Evolutionary conservation across 2,888 invertebrate genomes (phyloP), one percentile per base, ranked within the genome.

Genomic region (Drosophila prolongata): DNA sequence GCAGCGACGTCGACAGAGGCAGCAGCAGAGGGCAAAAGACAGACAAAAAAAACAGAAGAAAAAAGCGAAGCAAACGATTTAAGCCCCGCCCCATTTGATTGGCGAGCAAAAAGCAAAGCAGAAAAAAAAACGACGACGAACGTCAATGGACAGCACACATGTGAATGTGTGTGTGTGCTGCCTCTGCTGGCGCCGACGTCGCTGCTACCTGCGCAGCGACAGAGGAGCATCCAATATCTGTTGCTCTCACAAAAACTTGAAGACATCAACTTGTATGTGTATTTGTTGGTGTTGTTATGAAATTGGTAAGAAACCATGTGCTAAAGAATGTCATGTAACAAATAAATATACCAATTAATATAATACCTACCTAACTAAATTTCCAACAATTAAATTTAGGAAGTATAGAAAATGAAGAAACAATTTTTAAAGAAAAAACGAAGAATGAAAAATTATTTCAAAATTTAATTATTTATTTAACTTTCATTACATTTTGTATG

Each of bases 11-110:
- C 61, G n/a, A 42, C 61, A 9, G 60, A n/a, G 40, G 38, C 61
- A 30, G 62, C 46, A 44, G 53, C 67, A 42, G 40, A 37, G 40
- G 53, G 64, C 52, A 55, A 46, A 30, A 47, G 59, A 74, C 69
- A 53, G 47, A 59, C 62, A 66, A 57, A 58, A 64, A 64, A 58
- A 64, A 49, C 67, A 75, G 58, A 66, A 68, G 55, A 64, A 69
- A 47, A 66, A 87, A 78, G 67, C 77, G 67, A 78, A 52, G 79
- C 60, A 72, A 64, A 56, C 57, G 73, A 82, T 87, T 87, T 90
- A 91, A 89, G 90, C 91, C 89, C 91, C 90, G 90, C 90, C 90
- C 89, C 90, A 87, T 91, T 91, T 86, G 90, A 90, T 90, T 90
- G 90, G 90, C 85, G 90, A 87, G 84, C 84, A 79, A 64, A 64